These are phyloP conservation scores for Nomada flava DNA, from an alignment of 2,888 invertebrate species.

Conservation along the genomic window DNA sequence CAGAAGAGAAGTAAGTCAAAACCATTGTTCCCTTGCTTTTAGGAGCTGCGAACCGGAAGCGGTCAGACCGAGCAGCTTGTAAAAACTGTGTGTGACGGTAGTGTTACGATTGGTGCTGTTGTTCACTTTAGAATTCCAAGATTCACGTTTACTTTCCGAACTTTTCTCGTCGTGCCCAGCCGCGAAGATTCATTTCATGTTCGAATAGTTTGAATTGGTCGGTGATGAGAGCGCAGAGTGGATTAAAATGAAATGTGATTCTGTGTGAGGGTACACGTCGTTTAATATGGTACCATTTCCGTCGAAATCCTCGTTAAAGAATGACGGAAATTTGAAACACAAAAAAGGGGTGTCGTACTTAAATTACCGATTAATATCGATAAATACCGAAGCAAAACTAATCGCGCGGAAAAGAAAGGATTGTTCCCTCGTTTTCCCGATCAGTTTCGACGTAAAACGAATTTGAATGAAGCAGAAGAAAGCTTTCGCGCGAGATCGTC, in stretches of 20 bases:
- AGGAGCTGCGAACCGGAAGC: conserved; percentile 10
- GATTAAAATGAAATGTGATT: neutral
- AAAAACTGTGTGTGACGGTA: conserved; percentile 19
- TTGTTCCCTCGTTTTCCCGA: neutral
- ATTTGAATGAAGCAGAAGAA: neutral
- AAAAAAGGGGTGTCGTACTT: too few species aligned
- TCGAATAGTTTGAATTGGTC: neutral
- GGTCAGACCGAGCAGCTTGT: conserved; percentile 20
- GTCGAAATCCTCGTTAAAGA: neutral
- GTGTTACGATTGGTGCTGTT: conserved; percentile 35
- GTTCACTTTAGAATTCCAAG: conserved; percentile 23
- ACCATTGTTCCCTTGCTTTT: conserved; percentile 34
- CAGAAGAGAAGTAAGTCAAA: neutral
- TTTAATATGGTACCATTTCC: neutral
- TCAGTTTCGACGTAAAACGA: neutral
- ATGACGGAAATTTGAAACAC: too few species aligned
- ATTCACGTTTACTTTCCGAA: conserved; percentile 56
- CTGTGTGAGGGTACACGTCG: neutral
- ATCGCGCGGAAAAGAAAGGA: neutral
- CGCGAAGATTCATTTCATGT: neutral
- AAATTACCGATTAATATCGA: too few species aligned
- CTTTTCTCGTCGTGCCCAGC: conserved; percentile 29
- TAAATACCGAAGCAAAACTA: too few species aligned
- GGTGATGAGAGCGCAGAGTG: neutral
- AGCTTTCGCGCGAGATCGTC: neutral